phyloP scores from a whole-genome alignment of 1,140 invertebrate species.

The Ridgeia piscesae region DNA sequence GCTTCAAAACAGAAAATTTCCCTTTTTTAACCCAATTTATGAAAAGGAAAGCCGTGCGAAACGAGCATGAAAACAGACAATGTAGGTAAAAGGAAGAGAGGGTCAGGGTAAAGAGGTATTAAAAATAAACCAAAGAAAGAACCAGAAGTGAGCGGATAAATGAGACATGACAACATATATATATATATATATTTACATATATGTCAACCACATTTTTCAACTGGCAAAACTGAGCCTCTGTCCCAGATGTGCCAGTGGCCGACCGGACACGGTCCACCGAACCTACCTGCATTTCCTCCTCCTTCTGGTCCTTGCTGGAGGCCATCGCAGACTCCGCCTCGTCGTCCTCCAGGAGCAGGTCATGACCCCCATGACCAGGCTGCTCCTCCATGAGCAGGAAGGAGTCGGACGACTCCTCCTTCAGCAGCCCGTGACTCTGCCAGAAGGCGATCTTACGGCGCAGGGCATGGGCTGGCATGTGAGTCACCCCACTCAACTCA shows the following conservation, averaged over 20 bases:
- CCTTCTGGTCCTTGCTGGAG: constrained; percentile 86
- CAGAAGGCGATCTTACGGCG: constrained; percentile 86
- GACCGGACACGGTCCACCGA: no score
- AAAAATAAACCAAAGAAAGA: neutral
- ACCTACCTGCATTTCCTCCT: constrained; percentile 85
- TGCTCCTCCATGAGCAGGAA: constrained; percentile 78
- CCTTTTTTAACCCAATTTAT: no score
- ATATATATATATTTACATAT: no score
- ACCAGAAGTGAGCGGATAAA: neutral
- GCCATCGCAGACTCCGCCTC: constrained; percentile 91
- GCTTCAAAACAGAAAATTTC: no score
- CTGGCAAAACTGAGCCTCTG: no score
- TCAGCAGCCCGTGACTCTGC: constrained; percentile 76
- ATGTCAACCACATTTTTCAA: no score
- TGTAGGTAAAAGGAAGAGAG: no score
- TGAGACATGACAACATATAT: no score
- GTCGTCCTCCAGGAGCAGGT: constrained; percentile 82
- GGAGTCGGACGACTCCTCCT: constrained; percentile 73
- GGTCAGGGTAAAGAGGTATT: no score
- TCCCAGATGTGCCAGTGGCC: no score
- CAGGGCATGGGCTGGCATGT: constrained; percentile 80
- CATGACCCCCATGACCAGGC: constrained; percentile 52
- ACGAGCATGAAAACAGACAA: no score
- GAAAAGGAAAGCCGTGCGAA: no score
- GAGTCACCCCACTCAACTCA: constrained; percentile 79